Base-by-base conservation (phyloP, 2,113 vertebrate species). In the Carassius carassius region DNA sequence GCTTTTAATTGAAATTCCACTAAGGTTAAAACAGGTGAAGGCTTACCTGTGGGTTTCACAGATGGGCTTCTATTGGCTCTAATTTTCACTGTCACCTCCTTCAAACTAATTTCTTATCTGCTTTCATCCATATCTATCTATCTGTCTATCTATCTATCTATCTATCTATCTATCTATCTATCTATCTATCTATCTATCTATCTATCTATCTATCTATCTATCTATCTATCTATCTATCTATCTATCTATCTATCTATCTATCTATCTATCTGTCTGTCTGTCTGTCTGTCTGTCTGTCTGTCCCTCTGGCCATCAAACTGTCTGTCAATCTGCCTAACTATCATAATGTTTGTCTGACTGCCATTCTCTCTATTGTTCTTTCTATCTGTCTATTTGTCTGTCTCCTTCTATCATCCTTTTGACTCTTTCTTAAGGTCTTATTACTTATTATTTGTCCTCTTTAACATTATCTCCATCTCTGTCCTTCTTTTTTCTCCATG, bases 41-140 rank as follows among this genome's bases (percentile, higher is more conserved):
- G n/a, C 69, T 82, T 78, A 87, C 78, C 80, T 87, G 84, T 82
- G 69, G 21, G 19, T 70, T 72, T 76, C 49, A 76, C 84, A 85
- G 74, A 85, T 82, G 77, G 74, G 44, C 56, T 73, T 44, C 72
- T 70, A 72, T 82, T 69, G 19, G n/a, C 16, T 51, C n/a, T n/a
- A 49, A 75, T 49, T 19, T 84, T 78, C 51, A 5, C 19, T 49
- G 19, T 70, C 32, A 81, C 29, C 56, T 85, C 23, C 41, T 44
- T n/a, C 29, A 41, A 76, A 76, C 16, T 16, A 32, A 54, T 51
- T 76, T 83, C 49, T 86, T 37, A 67, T 75, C 14, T 60, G 16
- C 8, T 37, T 37, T 21, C 9, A 9, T 69, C 35, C 9, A 35
- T n/a, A 44, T 21, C 78, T n/a, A 14, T 51, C 37, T 11, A 4